These are phyloP conservation scores for Molossus alvarezi DNA, from an alignment of 2,797 vertebrate species.

Conservation along the genomic window DNA sequence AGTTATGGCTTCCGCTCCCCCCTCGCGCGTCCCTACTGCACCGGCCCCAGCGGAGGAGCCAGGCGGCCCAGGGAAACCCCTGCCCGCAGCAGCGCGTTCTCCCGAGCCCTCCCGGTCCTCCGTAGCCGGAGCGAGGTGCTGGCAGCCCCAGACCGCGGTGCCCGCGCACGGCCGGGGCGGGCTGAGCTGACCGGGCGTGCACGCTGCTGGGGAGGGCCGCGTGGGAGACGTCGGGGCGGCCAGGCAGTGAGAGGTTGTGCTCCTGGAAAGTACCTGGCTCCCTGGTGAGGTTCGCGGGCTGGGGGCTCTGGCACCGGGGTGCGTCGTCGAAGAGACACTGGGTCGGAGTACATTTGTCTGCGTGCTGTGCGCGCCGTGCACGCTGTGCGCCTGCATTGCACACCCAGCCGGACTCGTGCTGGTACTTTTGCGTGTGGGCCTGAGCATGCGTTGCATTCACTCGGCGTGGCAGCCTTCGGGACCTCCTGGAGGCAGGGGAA, in stretches of 20 bases:
- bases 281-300: conserved; percentile 63
- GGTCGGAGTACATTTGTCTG: neutral
- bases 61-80: conserved; percentile 57
- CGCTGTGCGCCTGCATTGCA: neutral
- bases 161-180: neutral
- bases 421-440: conserved; percentile 15
- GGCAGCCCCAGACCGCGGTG: neutral
- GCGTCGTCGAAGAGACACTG: neutral
- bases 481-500: neutral
- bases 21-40: neutral
- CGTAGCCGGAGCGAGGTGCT: neutral
- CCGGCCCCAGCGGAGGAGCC: conserved; percentile 56
- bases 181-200: no score
- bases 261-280: conserved; percentile 77
- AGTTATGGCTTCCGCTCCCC: conserved; percentile 51
- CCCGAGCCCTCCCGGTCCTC: neutral
- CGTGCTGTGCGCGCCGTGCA: neutral
- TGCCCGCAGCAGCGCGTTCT: conserved; percentile 52
- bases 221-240: conserved; percentile 25
- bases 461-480: neutral
- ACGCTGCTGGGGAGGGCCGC: conserved; percentile 11
- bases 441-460: neutral
- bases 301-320: neutral
- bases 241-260: conserved; percentile 48
- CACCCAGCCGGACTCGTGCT: neutral